Percentiles rank a stretch among this genome's conserved stretches.
Conservation (phyloP, 2,888 invertebrate species). For the Drosophila koepferae region DNA sequence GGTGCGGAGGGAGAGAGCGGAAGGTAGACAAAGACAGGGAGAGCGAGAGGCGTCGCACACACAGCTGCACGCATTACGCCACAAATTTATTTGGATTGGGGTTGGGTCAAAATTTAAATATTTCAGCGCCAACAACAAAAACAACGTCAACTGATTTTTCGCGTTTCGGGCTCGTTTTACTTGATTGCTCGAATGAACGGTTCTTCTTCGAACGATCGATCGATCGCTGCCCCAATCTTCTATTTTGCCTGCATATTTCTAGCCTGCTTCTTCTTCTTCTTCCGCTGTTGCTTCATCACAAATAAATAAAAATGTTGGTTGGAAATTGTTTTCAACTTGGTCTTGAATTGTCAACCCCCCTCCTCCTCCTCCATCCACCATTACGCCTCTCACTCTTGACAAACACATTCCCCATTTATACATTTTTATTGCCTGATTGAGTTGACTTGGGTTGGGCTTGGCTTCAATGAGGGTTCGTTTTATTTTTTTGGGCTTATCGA, state of each 20-base stretch:
- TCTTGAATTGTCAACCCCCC: constrained; percentile 40
- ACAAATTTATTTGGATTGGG: constrained; percentile 77
- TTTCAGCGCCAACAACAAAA: constrained; percentile 59
- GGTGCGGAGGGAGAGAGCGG: too few species aligned
- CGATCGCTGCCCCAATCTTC: constrained; percentile 27
- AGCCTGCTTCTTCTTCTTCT: constrained; percentile 17
- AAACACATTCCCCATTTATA: constrained; percentile 53
- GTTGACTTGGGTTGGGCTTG: constrained; percentile 58
- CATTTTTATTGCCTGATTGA: constrained; percentile 78
- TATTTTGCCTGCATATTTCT: constrained; percentile 19
- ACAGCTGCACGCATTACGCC: constrained; percentile 77
- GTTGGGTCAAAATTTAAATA: constrained; percentile 81
- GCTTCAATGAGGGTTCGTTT: constrained; percentile 67
- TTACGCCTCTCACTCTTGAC: constrained; percentile 34
- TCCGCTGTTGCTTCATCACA: constrained; percentile 37
- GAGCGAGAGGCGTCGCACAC: constrained; percentile 30
- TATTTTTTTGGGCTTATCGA: constrained; percentile 70
- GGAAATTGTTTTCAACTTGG: constrained; percentile 66
- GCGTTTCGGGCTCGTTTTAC: constrained; percentile 70
- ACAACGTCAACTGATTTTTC: constrained; percentile 72
- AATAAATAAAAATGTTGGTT: constrained; percentile 54
- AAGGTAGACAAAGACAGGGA: not conserved
- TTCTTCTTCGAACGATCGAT: constrained; percentile 26
- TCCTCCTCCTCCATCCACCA: not conserved
- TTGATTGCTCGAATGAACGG: constrained; percentile 60